phyloP scores from a whole-genome alignment of 2,797 vertebrate species.

The Diglossa cyanea region DNA sequence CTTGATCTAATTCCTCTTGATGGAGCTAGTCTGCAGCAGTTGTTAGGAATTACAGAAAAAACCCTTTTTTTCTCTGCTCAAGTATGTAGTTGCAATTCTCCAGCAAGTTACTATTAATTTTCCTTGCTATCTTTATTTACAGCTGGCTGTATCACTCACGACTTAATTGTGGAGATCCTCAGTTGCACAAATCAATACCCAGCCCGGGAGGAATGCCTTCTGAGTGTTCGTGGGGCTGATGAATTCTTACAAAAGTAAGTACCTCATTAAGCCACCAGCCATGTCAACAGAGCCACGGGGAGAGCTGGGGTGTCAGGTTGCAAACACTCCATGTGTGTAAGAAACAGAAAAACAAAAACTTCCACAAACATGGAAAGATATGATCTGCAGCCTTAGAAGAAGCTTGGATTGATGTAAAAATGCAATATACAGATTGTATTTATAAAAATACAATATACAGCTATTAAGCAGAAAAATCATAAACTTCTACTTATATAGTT shows the following conservation, averaged over 20 bases:
- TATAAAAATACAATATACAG: background rate
- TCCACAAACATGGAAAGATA: too few relatives aligned
- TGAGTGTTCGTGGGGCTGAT: constrained; percentile 62
- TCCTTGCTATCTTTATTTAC: constrained; percentile 61
- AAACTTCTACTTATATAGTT: background rate
- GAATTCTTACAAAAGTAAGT: constrained; percentile 72
- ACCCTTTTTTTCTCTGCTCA: background rate
- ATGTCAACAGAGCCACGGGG: background rate
- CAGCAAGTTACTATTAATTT: constrained; percentile 34
- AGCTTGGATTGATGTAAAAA: background rate
- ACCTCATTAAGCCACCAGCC: background rate
- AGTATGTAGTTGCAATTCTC: background rate
- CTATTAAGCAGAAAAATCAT: background rate
- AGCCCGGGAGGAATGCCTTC: constrained; percentile 32
- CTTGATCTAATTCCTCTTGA: constrained; percentile 50
- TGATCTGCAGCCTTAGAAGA: background rate
- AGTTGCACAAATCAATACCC: constrained; percentile 21
- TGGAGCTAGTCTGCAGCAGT: constrained; percentile 55
- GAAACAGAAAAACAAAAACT: background rate
- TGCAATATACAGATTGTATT: background rate
- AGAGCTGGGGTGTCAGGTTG: background rate
- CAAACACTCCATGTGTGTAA: background rate
- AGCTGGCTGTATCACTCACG: constrained; percentile 68
- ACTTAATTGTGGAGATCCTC: constrained; percentile 70
- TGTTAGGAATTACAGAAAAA: background rate